A percentile compares a stretch with the other conserved stretches of the same genome.
phyloP scores from a whole-genome alignment of 2,888 invertebrate genomes.

The Sminthurides aquaticus region DNA sequence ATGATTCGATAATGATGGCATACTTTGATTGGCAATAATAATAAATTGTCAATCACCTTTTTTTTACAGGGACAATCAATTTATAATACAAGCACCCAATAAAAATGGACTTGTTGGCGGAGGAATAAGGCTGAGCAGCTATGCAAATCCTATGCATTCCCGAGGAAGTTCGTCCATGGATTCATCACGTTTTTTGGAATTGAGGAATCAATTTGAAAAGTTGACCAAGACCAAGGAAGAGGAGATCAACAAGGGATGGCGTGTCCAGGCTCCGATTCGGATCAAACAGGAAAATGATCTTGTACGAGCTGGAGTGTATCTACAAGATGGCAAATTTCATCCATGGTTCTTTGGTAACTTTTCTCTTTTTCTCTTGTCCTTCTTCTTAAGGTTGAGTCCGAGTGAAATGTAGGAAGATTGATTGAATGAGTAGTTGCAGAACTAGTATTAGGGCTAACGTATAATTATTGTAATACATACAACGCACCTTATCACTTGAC shows the following conservation, averaged over 20 bases:
- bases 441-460: too few species aligned
- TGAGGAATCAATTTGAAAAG: conserved; percentile 14
- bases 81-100: not conserved
- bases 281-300: conserved; percentile 11
- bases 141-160: conserved; percentile 2
- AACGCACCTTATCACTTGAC: too few species aligned
- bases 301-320: conserved; percentile 17
- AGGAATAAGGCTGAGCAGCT: not conserved
- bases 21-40: too few species aligned
- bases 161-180: not conserved
- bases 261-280: not conserved
- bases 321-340: conserved; percentile 19
- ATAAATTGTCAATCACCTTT: too few species aligned
- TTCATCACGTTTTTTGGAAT: conserved; percentile 3
- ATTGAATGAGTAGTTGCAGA: too few species aligned
- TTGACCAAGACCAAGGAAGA: conserved; percentile 22
- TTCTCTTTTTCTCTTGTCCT: not conserved
- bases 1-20: too few species aligned
- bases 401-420: too few species aligned
- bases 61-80: not conserved
- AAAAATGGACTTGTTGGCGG: not conserved
- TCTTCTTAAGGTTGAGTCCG: too few species aligned
- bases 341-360: conserved; percentile 24
- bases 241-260: conserved; percentile 18
- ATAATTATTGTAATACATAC: too few species aligned